Base-by-base conservation (phyloP, 2,113 vertebrate genomes). In the Bombycilla garrulus region DNA sequence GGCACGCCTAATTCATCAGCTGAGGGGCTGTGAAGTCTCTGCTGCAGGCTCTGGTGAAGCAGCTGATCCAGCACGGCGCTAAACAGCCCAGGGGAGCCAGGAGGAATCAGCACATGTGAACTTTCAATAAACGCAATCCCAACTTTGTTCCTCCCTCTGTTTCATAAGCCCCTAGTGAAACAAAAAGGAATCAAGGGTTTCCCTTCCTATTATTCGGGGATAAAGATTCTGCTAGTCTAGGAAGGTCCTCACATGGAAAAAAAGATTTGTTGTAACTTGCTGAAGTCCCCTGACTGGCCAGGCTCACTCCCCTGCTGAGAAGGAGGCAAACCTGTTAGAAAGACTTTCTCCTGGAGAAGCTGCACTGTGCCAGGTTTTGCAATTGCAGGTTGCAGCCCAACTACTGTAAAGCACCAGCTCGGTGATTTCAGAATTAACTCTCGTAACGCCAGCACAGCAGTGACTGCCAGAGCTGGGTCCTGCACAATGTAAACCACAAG, bases 1-100 rank as follows among this genome's bases (percentile, higher is more conserved):
- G 76, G 38, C 67, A 96, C 91, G 8, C 92, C 98, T 97, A 97
- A 97, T 96, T 97, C 96, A 98, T 88, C 77, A 92, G 76, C 94
- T 92, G 80, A 96, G 93, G 60, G 92, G 77, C 88, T 87, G 88
- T 40, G 50, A 95, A 96, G 86, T 90, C 86, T 73, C 44, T 77
- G 72, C 79, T 92, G 65, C 83, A 76, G 82, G 81, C 81, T 92
- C 50, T 38, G 12, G 69, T 74, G 88, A 86, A 96, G 91, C 86
- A 96, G 89, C 91, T 91, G 91, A 94, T 70, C 64, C 74, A 95
- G 94, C 35, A 83, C 60, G 11, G 95, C n/a, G 15, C 44, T 95
- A 76, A 84, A 85, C 4, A 95, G 72, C 88, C 58, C 50, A 33
- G 14, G 40, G 56, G 36, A 79, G 12, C 26, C 77, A 89, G 56